Base-by-base conservation (phyloP, 2,113 vertebrate species). In the Phyllostomus hastatus region DNA sequence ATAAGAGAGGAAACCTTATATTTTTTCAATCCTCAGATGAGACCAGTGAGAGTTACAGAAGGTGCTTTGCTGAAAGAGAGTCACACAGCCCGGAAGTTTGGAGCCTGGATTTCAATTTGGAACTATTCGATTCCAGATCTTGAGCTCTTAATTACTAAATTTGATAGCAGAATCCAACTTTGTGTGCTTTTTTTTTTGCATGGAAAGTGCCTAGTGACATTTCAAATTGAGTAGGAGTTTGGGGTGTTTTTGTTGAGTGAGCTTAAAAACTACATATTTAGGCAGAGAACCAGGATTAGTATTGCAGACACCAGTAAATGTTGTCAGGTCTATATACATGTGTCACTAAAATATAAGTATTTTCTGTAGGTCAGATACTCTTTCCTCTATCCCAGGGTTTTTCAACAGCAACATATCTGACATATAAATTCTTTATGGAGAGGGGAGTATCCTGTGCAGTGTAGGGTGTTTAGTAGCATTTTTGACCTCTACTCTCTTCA, bases 361-460 rank as follows among this genome's bases (percentile, higher is more conserved):
- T 94, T 91, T 73, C 83, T 80, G 8, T 38, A 95, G 22, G 41
- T 41, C 10, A 69, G 15, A 10, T 59, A 11, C 10, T 59, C 10
- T 54, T 70, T 59, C 38, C 41, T 66, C 24, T 52, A 17, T 35
- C 1, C 16, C 7, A 72, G 19, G 4, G 3, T 67, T 91, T 91
- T 31, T 81, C 31, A n/a, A n/a, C 7, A 70, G 70, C 20, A 80
- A 19, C 9, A 28, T 1, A 4, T n/a, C 7, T 83, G 38, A 20
- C 26, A 78, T 70, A 12, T 54, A 20, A 35, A 54, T 70, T 41
- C 10, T 57, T 89, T 43, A 50, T 31, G 19, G 31, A 54, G 19
- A 31, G n/a, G 11, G 3, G 5, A 0, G 1, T 84, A 10, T 50
- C 15, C 20, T 24, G 24, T n/a, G 10, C 2, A 5, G 48, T 61